Evolutionary conservation across 2,797 vertebrate genomes (phyloP).

Genomic region (Trachops cirrhosus): DNA sequence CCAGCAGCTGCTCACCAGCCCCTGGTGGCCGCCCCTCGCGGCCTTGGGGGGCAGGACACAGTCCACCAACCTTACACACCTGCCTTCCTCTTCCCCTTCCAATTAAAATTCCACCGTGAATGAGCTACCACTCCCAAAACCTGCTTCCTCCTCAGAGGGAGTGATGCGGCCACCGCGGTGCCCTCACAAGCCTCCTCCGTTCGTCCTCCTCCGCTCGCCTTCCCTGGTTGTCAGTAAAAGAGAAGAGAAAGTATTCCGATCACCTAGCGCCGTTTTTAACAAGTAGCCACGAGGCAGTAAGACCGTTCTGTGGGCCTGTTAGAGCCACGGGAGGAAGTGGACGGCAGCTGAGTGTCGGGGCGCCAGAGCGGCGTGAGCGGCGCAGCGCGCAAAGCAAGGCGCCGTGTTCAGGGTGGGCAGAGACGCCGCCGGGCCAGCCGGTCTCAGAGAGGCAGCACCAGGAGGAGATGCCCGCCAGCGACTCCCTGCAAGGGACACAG

Average conservation of each 20-base stretch:
- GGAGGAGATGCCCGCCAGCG: accelerated
- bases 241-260: background rate
- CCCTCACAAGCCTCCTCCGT: background rate
- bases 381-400: background rate
- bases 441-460: background rate
- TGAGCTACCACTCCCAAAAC: background rate
- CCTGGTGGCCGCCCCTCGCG: accelerated
- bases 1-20: background rate
- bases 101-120: background rate
- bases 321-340: background rate
- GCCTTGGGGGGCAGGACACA: accelerated
- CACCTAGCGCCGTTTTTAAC: background rate
- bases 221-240: background rate
- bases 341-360: background rate
- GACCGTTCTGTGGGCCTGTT: background rate
- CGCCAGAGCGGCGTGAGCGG: background rate
- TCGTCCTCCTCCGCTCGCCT: too few relatives aligned
- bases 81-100: too few relatives aligned
- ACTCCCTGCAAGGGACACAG: too few relatives aligned
- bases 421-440: background rate
- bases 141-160: background rate
- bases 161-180: accelerated
- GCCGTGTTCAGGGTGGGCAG: background rate
- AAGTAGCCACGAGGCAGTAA: background rate
- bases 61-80: background rate